Base-by-base conservation (phyloP, 1,140 invertebrate genomes). In the Lerema accius region DNA sequence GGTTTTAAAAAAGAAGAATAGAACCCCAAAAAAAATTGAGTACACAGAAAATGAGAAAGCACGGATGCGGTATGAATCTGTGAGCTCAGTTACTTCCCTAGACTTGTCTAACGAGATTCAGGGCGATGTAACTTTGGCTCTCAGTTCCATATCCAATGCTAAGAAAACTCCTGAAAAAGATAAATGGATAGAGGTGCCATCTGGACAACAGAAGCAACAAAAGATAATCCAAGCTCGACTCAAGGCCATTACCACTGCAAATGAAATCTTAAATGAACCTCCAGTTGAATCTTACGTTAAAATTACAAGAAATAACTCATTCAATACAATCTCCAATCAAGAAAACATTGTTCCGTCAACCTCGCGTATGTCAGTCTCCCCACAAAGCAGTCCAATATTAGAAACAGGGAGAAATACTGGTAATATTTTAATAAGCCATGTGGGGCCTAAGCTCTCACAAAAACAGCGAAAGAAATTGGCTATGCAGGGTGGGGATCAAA, bases 381-480 rank as follows among this genome's bases (percentile, higher is more conserved):
- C 83, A 1, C 53, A 82, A 79, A 68, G 75, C 76, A 10, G 60
- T 55, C n/a, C 50, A 71, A 46, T 16, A 75, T 74, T 46, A 15
- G 78, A 39, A 63, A 68, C 42, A 68, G 71, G 40, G 26, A 81
- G 79, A 49, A 76, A 79, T 11, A 82, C 86, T 63, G 75, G 79
- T 0, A 81, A 79, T 56, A 53, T 91, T 10, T 68, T 86, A 37
- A 84, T 91, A 43, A 89, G 73, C 42, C 82, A 86, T 48, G 68
- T 89, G 39, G 88, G 89, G 28, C 86, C 89, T n/a, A 93, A 92
- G 76, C 55, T 94, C 14, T 94, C 93, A 5, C 94, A 94, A 67
- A 94, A 94, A 63, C 93, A 94, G 76, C 80, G 93, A 11, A 94
- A 94, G 71, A 92, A 90, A 66, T 69, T 92, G 23, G 87, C 86